Evolutionary conservation across 2,888 invertebrate genomes (phyloP).

Genomic region (Noctua janthe): DNA sequence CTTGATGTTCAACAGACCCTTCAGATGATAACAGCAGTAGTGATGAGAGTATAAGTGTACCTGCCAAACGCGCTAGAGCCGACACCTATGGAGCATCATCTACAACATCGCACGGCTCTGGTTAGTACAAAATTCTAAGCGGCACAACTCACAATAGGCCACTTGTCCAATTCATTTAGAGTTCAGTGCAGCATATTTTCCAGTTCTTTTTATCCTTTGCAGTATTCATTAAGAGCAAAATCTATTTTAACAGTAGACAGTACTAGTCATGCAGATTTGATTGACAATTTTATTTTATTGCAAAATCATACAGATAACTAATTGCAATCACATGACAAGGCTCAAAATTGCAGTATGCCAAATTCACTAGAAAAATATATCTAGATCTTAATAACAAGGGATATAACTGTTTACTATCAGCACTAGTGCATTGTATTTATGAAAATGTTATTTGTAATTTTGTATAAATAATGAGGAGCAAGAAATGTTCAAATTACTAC

Average conservation of each 20-base stretch:
- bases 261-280: background rate
- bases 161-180: background rate
- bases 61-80: slow-evolving; percentile 80
- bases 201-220: background rate
- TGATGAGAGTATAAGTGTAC: slow-evolving; percentile 76
- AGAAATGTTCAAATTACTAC: background rate
- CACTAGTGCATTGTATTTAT: background rate
- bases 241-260: background rate
- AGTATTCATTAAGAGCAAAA: background rate
- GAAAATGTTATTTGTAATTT: background rate
- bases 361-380: slow-evolving; percentile 6
- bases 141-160: background rate
- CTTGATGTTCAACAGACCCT: slow-evolving; percentile 69
- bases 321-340: slow-evolving; percentile 3
- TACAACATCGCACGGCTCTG: slow-evolving; percentile 86
- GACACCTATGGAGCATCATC: slow-evolving; percentile 85
- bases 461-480: background rate
- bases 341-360: slow-evolving; percentile 16
- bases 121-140: slow-evolving; percentile 66
- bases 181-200: background rate
- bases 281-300: background rate
- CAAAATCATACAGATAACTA: background rate
- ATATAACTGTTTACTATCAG: background rate
- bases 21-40: slow-evolving; percentile 86
- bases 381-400: background rate